phyloP scores from a whole-genome alignment of 1,140 invertebrate species.

The Dreissena polymorpha region DNA sequence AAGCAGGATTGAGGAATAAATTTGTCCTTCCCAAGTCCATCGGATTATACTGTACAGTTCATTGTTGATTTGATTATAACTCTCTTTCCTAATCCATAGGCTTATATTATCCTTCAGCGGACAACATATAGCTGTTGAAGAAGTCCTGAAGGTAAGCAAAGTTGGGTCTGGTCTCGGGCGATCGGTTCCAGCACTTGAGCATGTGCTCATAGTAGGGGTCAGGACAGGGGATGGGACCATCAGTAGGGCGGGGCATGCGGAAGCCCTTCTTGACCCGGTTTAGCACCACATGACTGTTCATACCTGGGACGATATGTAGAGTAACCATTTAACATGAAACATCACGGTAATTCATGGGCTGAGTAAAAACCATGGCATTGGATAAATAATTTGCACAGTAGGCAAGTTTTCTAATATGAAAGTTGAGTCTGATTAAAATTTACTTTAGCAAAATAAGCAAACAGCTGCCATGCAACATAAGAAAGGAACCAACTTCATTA shows the following conservation, averaged over 20 bases:
- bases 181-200: constrained; percentile 81
- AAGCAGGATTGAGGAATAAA: too few relatives aligned
- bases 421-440: too few relatives aligned
- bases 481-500: too few relatives aligned
- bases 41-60: too few relatives aligned
- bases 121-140: constrained; percentile 98
- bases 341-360: too few relatives aligned
- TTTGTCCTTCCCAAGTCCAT: too few relatives aligned
- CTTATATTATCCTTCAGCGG: constrained; percentile 93
- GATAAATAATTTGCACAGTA: too few relatives aligned
- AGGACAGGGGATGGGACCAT: constrained; percentile 83
- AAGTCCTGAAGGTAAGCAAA: constrained; percentile 99
- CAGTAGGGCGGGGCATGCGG: constrained; percentile 91
- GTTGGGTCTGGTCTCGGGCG: constrained; percentile 96
- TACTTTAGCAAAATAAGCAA: too few relatives aligned
- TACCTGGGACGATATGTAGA: constrained; percentile 64
- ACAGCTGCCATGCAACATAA: too few relatives aligned
- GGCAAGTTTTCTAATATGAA: too few relatives aligned
- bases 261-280: constrained; percentile 97
- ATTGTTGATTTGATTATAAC: background rate
- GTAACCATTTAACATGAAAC: too few relatives aligned
- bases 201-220: constrained; percentile 89
- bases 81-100: constrained; percentile 54
- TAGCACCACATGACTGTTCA: constrained; percentile 91
- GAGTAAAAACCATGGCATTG: too few relatives aligned